A percentile compares a stretch with the other conserved stretches of the same genome.
Evolutionary conservation across 2,113 vertebrate genomes (phyloP).

Genomic region (Apeltes quadracus): DNA sequence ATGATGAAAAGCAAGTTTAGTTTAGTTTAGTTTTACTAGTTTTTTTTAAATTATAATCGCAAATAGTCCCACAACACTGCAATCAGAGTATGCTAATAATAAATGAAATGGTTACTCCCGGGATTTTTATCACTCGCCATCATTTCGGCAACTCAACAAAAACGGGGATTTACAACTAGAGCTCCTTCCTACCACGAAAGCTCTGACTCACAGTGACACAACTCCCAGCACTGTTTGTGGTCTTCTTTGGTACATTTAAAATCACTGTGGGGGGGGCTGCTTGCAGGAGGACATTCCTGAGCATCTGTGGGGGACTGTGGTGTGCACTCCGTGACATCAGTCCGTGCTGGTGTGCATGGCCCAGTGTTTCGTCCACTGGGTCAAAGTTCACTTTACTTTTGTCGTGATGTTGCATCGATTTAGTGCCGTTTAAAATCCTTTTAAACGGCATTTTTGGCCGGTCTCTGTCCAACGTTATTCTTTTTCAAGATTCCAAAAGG

Average conservation of each 20-base stretch:
- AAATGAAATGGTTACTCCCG: not conserved
- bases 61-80: not conserved
- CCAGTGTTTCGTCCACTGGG: not conserved
- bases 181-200: conserved; percentile 13
- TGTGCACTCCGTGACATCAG: conserved; percentile 1
- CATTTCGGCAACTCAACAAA: conserved; percentile 7
- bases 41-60: not conserved
- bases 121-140: not conserved
- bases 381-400: not conserved
- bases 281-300: conserved; percentile 16
- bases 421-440: not conserved
- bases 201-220: not conserved
- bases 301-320: conserved; percentile 24
- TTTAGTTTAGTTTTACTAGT: too few species aligned
- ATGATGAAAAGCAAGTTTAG: not conserved
- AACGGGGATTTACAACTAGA: conserved; percentile 10
- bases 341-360: conserved; percentile 3
- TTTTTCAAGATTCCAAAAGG: not conserved
- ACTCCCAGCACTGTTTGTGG: not conserved
- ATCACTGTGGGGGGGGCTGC: conserved; percentile 12
- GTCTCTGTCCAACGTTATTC: not conserved
- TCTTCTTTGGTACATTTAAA: conserved; percentile 36
- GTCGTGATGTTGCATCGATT: not conserved
- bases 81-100: not conserved
- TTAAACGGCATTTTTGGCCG: not conserved